Base-by-base conservation (phyloP, 2,888 invertebrate genomes). In the Harpalus rufipes region DNA sequence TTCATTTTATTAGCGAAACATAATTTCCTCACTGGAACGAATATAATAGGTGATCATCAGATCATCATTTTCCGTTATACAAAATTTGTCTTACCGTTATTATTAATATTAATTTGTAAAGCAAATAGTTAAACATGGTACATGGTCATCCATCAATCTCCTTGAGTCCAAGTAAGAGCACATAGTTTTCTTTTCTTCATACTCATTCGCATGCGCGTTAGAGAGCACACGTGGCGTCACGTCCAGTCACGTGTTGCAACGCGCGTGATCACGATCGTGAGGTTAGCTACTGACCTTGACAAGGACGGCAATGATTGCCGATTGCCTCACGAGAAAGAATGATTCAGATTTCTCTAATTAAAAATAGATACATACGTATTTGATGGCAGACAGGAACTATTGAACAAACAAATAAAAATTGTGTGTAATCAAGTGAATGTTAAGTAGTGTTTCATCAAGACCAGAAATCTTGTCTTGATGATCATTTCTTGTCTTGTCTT, bases 221-320 rank as follows among this genome's bases (percentile, higher is more conserved):
- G 3, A 61, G 10, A 21, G 59, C 7, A 14, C 59, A 59, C 56
- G 56, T 56, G 14, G 58, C 58, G 12, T 56, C 58, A 59, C 61
- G 61, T 61, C 10, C 21, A 18, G 59, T 63, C 63, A 63, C 63
- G 63, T 63, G 63, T 63, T 63, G 63, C 25, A 18, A 25, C 21
- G 25, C 25, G 63, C 63, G 25, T 63, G 63, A 63, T 25, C 63
- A 21, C 10, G 63, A 18, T 63, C 63, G 63, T 63, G 63, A 63
- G 59, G 59, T 18, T 18, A 18, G 18, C 7, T 18, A 25, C 63
- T 63, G 25, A 63, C 63, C 63, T 63, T 63, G 63, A 21, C 63
- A 63, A 63, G 63, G 63, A 63, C 63, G 63, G 21, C 21, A 21
- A 21, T 21, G 21, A 32, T 32, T 32, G 32, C 32, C 10, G 25